Evolutionary conservation across 2,888 invertebrate genomes (phyloP), one percentile per base, ranked within the genome.

Genomic region (Leptinotarsa haldemani): DNA sequence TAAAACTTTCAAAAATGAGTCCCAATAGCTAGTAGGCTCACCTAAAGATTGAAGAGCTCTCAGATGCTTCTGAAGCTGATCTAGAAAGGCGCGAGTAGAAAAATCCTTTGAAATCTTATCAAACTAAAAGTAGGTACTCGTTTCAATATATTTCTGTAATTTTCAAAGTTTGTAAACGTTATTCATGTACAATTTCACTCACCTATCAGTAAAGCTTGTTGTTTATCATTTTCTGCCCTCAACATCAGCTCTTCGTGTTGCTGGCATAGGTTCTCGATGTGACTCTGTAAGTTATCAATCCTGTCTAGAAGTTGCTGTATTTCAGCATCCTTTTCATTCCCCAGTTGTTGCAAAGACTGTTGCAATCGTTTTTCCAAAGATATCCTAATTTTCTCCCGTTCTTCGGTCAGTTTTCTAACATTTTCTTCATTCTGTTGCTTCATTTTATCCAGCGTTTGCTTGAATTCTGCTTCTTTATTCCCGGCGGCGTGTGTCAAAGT

Each of bases 221-320:
- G 97, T 81, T 97, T 97, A 82, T 98, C 97, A 85, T 97, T 97
- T 88, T 98, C 97, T 0, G 97, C 97, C 67, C 97, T 88, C 61
- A 97, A 88, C 86, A 97, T 91, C 1, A 96, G 93, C 85, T 97
- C 97, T 83, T 98, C 97, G 79, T 97, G 95, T 82, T 98, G 97
- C 83, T 97, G 91, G 83, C 95, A 93, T n/a, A 97, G 88, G 82
- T 93, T 94, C 80, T 96, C 95, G 22, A 97, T 91, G 74, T 94
- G 93, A 40, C 92, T 91, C 81, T 96, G 92, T 46, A 97, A 88
- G 61, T 93, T 92, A 80, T 94, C 94, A 83, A 96, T 91, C 84
- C 95, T 92, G 78, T 94, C 94, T 77, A 95, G 91, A 79, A 95
- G 89, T 75, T 92, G 91, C 71, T 92, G 92, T 68, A 94, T 93